Conservation (phyloP, 2,888 invertebrate genomes). For the Thymelicus sylvestris region DNA sequence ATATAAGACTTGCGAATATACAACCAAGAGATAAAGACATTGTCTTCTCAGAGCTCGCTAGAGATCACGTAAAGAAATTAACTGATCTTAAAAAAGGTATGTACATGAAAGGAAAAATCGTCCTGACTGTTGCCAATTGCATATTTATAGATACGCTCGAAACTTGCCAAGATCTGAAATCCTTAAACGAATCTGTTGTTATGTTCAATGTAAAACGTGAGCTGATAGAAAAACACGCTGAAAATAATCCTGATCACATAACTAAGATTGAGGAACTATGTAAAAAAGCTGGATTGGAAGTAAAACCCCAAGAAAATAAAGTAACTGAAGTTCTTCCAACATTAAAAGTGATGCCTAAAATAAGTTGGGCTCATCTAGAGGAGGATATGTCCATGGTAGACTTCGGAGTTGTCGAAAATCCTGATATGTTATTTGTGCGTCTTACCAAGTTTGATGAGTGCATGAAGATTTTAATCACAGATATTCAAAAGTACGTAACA, state of each 20-base stretch:
- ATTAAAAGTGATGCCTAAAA: slow-evolving; percentile 47
- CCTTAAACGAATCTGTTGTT: slow-evolving; percentile 77
- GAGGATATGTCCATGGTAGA: slow-evolving; percentile 67
- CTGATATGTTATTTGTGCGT: slow-evolving; percentile 79
- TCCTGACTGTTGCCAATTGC: slow-evolving; percentile 84
- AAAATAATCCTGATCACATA: slow-evolving; percentile 77
- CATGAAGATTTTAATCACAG: slow-evolving; percentile 63
- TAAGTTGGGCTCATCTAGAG: slow-evolving; percentile 81
- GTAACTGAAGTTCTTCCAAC: slow-evolving; percentile 44
- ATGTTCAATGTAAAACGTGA: slow-evolving; percentile 82
- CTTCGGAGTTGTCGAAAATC: slow-evolving; percentile 71
- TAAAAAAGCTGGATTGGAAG: slow-evolving; percentile 55
- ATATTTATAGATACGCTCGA: slow-evolving; percentile 88
- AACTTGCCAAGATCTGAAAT: slow-evolving; percentile 80
- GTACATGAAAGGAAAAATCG: slow-evolving; percentile 77
- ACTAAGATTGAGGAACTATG: slow-evolving; percentile 75
- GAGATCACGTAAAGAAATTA: slow-evolving; percentile 53
- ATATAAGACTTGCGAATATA: slow-evolving; percentile 66
- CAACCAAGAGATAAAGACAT: slow-evolving; percentile 72
- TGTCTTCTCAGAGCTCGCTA: slow-evolving; percentile 66
- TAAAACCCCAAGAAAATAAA: slow-evolving; percentile 39
- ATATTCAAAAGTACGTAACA: slow-evolving; percentile 66
- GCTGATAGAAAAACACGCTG: slow-evolving; percentile 72
- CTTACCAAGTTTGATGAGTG: slow-evolving; percentile 74
- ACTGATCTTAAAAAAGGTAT: slow-evolving; percentile 62